Conservation (phyloP, 1,140 invertebrate genomes). For the Battus philenor region DNA sequence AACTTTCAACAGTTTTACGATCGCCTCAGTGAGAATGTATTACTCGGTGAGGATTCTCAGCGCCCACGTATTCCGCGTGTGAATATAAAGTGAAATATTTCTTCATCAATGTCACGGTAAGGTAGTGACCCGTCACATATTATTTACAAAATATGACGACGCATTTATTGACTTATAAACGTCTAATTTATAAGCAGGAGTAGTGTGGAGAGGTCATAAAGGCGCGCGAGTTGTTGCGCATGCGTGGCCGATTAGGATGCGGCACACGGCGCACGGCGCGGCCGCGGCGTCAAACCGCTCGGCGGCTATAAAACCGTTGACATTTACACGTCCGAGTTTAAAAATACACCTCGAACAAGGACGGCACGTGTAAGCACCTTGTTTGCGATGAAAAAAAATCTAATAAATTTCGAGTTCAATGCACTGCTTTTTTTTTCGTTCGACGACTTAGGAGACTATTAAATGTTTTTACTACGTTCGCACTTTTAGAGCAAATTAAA, state of each 20-base stretch:
- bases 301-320: constrained; percentile 18
- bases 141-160: not conserved
- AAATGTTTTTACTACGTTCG: no score
- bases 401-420: constrained; percentile 7
- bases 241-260: constrained; percentile 2
- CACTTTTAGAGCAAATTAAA: no score
- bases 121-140: no score
- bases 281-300: not conserved
- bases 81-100: no score
- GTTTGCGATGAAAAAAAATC: constrained; percentile 13
- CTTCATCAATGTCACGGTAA: no score
- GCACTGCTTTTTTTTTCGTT: constrained; percentile 7
- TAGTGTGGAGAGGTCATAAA: constrained; percentile 1
- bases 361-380: constrained; percentile 11
- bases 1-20: no score
- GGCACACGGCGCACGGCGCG: not conserved
- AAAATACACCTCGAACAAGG: constrained; percentile 12
- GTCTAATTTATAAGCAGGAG: not conserved
- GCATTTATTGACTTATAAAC: constrained; percentile 3
- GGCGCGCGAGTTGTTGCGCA: not conserved
- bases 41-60: no score
- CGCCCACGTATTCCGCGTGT: no score
- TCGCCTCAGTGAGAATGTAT: no score
- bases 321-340: constrained; percentile 18
- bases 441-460: no score